Base-by-base conservation (phyloP, 2,888 invertebrate genomes). In the Diachrysia chrysitis region DNA sequence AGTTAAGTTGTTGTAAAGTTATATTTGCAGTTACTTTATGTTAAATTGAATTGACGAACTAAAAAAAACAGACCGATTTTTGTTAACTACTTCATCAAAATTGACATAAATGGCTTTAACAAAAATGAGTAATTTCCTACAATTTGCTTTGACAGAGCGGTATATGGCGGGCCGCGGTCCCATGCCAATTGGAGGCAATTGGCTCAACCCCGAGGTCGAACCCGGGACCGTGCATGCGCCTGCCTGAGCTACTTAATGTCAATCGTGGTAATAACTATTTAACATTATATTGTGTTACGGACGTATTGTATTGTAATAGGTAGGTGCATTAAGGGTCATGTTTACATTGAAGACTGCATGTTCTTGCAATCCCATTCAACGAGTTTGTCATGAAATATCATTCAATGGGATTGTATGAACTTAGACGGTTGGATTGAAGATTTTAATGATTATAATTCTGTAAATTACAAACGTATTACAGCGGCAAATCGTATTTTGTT, bases 131-230 rank as follows among this genome's bases (percentile, higher is more conserved):
- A 63, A 76, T 67, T 69, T 62, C 37, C 55, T 64, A 74, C 76
- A 73, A 77, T 73, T 81, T 73, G 60, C 73, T 63, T 57, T 67
- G 66, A 68, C 63, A 63, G 66, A 74, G 59, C 32, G 64, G 23
- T 60, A 69, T 63, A 65, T 29, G 55, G 60, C 58, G 59, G 66
- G 23, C 59, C 56, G 62, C 66, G 74, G 79, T 83, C 85, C 76
- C 85, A 84, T 81, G 87, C 71, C 89, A 91, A 90, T 91, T 91
- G 90, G 71, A 68, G 78, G 69, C 88, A 90, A 92, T 92, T 90
- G 87, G 67, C 71, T 74, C 81, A 85, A 85, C 87, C 83, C 84
- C 73, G 82, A 66, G 88, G 90, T 89, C 89, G 84, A 76, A 77
- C 79, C 77, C 68, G 71, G 59, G 78, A 76, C 42, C 42, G 42